These are phyloP conservation scores for Euura saliciscinereae DNA, from an alignment of 1,140 invertebrate species.

Conservation along the genomic window DNA sequence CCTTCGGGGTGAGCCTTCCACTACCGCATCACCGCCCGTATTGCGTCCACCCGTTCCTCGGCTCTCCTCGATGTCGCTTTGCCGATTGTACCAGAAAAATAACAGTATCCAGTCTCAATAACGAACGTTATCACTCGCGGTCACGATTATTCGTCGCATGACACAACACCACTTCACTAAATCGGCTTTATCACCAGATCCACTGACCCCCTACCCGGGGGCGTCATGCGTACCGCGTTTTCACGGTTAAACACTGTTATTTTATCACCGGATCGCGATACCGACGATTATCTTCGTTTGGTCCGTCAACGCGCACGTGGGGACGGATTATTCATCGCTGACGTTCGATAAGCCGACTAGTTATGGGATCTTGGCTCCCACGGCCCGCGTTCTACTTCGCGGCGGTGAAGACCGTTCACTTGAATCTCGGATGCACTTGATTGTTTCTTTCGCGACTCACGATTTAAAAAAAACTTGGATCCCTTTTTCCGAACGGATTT, in stretches of 20 bases:
- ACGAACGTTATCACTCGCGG: too few relatives aligned
- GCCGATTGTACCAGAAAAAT: too few relatives aligned
- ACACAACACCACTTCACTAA: background rate
- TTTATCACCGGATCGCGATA: background rate
- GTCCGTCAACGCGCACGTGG: background rate
- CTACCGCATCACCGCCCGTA: slow-evolving; percentile 58
- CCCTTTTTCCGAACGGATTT: too few relatives aligned
- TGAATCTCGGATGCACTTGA: too few relatives aligned
- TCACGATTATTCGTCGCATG: too few relatives aligned
- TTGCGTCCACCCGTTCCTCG: slow-evolving; percentile 7
- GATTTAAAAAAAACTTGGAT: too few relatives aligned
- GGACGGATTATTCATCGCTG: background rate
- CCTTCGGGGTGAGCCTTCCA: slow-evolving; percentile 53
- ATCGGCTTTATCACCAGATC: background rate
- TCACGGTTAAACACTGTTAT: background rate
- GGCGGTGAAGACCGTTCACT: slow-evolving; percentile 22
- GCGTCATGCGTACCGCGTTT: background rate
- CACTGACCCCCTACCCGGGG: background rate
- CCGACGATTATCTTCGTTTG: background rate
- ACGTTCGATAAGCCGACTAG: background rate
- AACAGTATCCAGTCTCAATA: too few relatives aligned
- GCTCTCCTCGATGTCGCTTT: slow-evolving; percentile 3
- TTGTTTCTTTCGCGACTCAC: too few relatives aligned
- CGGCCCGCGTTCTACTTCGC: slow-evolving; percentile 28
- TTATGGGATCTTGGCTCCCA: slow-evolving; percentile 23